Conservation (phyloP, 1,140 invertebrate genomes). For the Hypothenemus hampei region DNA sequence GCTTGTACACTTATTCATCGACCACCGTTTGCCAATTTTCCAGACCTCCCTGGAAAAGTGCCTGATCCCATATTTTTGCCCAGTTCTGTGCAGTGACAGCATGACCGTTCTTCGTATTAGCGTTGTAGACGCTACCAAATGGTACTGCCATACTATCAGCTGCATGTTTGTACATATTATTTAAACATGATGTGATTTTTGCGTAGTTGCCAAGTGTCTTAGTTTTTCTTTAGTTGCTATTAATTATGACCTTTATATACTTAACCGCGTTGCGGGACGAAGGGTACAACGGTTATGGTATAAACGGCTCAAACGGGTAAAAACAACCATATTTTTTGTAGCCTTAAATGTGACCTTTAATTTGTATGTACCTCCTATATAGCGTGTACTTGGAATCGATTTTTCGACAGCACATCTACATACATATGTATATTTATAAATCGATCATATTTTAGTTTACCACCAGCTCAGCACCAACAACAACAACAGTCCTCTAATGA, state of each 20-base stretch:
- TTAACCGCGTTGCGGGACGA: conserved; percentile 44
- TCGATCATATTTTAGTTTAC: conserved; percentile 29
- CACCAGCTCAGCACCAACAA: conserved; percentile 29
- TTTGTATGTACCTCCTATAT: conserved; percentile 1
- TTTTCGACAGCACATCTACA: background rate
- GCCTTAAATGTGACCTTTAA: background rate
- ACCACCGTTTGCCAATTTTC: conserved; percentile 21
- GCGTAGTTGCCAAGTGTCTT: background rate
- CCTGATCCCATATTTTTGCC: background rate
- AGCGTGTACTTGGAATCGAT: background rate
- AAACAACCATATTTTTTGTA: conserved; percentile 6
- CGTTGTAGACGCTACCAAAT: conserved; percentile 35
- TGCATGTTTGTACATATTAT: conserved; percentile 2
- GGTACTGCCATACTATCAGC: conserved; percentile 23
- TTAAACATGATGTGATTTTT: background rate
- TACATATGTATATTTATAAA: background rate
- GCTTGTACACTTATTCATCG: conserved; percentile 25
- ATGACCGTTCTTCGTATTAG: conserved; percentile 33
- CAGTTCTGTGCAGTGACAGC: background rate
- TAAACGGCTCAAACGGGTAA: conserved; percentile 29
- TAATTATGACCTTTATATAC: conserved; percentile 45
- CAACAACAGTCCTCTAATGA: conserved; percentile 15
- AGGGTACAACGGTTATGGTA: conserved; percentile 40
- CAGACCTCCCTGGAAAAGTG: background rate
- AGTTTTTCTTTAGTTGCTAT: conserved; percentile 1